Base-by-base conservation (phyloP, 2,888 invertebrate species). In the Ptychoptera albimana region DNA sequence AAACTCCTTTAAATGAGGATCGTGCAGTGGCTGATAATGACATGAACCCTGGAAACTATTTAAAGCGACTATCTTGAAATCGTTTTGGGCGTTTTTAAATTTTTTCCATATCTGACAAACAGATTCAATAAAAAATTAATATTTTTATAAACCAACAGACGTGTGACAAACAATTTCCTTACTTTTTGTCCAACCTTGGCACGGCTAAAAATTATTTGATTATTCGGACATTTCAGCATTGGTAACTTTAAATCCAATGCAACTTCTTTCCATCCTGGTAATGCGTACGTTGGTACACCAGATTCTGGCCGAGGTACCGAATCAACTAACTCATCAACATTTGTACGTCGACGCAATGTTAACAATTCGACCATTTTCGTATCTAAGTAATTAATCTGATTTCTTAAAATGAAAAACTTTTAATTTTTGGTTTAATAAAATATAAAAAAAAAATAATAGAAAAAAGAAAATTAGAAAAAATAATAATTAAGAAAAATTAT, bases 21-120 rank as follows among this genome's bases (percentile, higher is more conserved):
- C 75, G 50, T 75, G 74, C 58, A 73, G 58, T 0, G 74, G 67
- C 37, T 74, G 73, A 52, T 76, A 76, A 49, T 72, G 70, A 39
- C 57, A 59, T 37, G 57, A 54, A 15, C 53, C 51, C 10, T 55
- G 54, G 1, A 53, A 52, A 8, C 56, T 55, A 8, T 57, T 56
- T 5, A 58, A 46, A 49, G 62, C 60, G 14, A 61, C 63, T n/a
- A 45, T 39, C 9, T 37, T 10, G 30, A 45, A 48, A 14, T 23
- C 7, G 3, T 23, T 23, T 5, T 3, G 23, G 7, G 23, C 3
- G 23, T 5, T 5, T 23, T 23, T 7, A 23, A 23, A 23, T 23
- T 3, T 23, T 23, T 23, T 23, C 23, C 23, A 23, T 23, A 23
- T 5, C 23, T 23, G 7, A 23, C 7, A 23, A 23, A 30, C 30